phyloP scores from a whole-genome alignment of 2,888 invertebrate genomes.

The Ennomos erosarius region DNA sequence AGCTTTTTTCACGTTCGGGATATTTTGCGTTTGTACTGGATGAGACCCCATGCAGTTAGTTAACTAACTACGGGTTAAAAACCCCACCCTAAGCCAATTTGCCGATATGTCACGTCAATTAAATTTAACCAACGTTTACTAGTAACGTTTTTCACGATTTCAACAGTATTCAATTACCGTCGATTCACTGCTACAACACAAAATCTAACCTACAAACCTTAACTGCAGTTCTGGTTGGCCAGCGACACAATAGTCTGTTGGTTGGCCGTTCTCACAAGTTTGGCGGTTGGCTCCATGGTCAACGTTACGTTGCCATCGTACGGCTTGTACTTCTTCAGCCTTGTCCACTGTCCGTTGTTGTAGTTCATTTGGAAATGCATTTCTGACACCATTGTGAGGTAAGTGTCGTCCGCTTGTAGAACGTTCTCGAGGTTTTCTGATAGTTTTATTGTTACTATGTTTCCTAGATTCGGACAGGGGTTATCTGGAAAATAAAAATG shows the following conservation, averaged over 20 bases:
- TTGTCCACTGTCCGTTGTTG: slow-evolving; percentile 98
- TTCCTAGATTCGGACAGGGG: slow-evolving; percentile 98
- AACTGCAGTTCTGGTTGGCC: slow-evolving; percentile 76
- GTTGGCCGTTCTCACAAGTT: slow-evolving; percentile 71
- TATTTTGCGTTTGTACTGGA: too few relatives aligned
- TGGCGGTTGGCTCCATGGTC: slow-evolving; percentile 76
- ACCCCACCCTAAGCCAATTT: too few relatives aligned
- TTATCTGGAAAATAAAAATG: slow-evolving; percentile 87
- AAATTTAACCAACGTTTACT: too few relatives aligned
- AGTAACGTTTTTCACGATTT: too few relatives aligned
- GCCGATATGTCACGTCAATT: too few relatives aligned
- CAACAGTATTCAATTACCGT: neutral
- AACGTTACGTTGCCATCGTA: slow-evolving; percentile 86
- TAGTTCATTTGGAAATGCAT: slow-evolving; percentile 99
- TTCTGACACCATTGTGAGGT: slow-evolving; percentile 93
- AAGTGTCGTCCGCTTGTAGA: slow-evolving; percentile 93
- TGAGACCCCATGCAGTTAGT: too few relatives aligned
- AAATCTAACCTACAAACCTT: slow-evolving; percentile 41
- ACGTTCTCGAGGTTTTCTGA: slow-evolving; percentile 96
- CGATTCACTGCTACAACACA: slow-evolving; percentile 10
- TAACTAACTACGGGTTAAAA: too few relatives aligned
- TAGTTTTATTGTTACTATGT: slow-evolving; percentile 97
- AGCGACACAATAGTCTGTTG: slow-evolving; percentile 76
- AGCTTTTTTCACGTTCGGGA: too few relatives aligned
- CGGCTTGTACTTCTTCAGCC: slow-evolving; percentile 93